Percentiles rank a stretch among this genome's conserved stretches.
phyloP scores from a whole-genome alignment of 2,113 vertebrate species.

The Ranitomeya imitator region DNA sequence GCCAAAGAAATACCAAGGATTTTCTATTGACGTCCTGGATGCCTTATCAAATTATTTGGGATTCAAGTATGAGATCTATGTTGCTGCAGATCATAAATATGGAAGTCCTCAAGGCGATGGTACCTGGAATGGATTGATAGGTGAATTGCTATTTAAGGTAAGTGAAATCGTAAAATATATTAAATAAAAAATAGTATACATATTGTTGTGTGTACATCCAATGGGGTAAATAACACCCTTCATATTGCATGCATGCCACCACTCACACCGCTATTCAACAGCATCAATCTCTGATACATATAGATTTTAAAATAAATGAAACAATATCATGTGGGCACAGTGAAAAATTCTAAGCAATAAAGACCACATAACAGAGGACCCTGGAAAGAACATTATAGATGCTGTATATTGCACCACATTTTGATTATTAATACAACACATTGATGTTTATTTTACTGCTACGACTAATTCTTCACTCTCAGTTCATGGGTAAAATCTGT shows the following conservation, averaged over 20 bases:
- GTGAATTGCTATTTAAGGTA: slow-evolving; percentile 96
- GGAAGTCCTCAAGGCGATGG: slow-evolving; percentile 92
- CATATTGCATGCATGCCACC: background rate
- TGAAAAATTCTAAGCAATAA: too few species aligned
- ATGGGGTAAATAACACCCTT: background rate
- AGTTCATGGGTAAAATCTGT: too few species aligned
- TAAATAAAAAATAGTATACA: background rate
- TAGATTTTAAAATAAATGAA: too few species aligned
- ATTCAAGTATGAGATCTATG: slow-evolving; percentile 97
- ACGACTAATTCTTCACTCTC: background rate
- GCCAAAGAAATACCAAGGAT: slow-evolving; percentile 97
- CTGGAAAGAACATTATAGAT: too few species aligned
- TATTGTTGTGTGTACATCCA: background rate
- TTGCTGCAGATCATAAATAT: slow-evolving; percentile 95
- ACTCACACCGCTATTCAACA: background rate
- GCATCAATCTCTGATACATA: background rate
- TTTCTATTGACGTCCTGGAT: slow-evolving; percentile 95
- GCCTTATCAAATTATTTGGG: slow-evolving; percentile 94
- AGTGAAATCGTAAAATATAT: slow-evolving; percentile 60
- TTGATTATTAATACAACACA: background rate
- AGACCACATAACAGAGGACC: too few species aligned
- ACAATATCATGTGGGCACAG: too few species aligned
- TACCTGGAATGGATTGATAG: slow-evolving; percentile 95
- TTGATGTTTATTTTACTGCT: background rate
- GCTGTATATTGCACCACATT: too few species aligned